Base-by-base conservation (phyloP, 1,140 invertebrate genomes). In the Probaryconus sp. region DNA sequence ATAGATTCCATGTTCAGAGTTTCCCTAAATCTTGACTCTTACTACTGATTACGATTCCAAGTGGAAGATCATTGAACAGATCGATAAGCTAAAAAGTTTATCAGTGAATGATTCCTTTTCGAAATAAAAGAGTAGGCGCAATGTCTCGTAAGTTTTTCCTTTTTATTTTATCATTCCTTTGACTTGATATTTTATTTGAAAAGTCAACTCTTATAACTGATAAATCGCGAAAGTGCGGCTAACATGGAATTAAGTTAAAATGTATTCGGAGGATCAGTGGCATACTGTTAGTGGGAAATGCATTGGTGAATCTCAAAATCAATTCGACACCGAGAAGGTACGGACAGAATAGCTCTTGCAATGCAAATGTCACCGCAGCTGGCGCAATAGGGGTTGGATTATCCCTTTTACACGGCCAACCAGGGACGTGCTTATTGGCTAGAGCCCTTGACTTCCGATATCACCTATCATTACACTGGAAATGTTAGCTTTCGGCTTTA, bases 361-460 rank as follows among this genome's bases (percentile, higher is more conserved):
- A 67, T 72, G 68, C 74, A 72, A 77, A 77, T 77, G 74, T 77
- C 69, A 72, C 74, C 68, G 53, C 74, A 77, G 68, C 74, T 68
- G 68, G 63, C 50, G 74, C 74, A 72, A 60, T 71, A 71, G 65
- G 58, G 72, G 47, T 65, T 48, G 72, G 72, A 70, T 76, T 76
- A 67, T 67, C 67, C 61, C 67, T 76, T 76, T 76, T 69, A 76
- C 64, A 68, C 51, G 63, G 51, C 56, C 31, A 76, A 56, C 61
- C 61, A 71, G 61, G 48, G 63, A 48, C 64, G 63, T 77, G 64
- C 51, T 77, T 72, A 77, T 77, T 77, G 74, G 73, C 55, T 30
- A 31, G 48, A 48, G 60, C 61, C 61, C 67, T 50, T 71, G 67
- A 65, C 56, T 65, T 45, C 48, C 73, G 65, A 69, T 64, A 65